Evolutionary conservation across 2,797 vertebrate species (phyloP), one percentile per base, ranked within the genome.

Genomic region (Sciurus carolinensis): DNA sequence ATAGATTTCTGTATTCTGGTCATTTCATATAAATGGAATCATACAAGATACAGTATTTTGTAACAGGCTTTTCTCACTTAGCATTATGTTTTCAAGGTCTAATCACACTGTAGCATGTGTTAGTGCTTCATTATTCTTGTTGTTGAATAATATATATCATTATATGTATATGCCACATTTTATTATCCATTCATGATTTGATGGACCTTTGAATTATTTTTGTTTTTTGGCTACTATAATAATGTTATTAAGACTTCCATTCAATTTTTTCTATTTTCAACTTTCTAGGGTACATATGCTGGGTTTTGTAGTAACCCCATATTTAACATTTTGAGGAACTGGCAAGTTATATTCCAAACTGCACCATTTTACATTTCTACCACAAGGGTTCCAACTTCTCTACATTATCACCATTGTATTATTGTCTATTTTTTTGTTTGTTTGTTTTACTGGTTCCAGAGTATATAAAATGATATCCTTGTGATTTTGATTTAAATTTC

Each of bases 401-500:
- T 22, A 66, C 36, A 54, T 95, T 50, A 69, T 87, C 50, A 44
- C 36, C 28, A 54, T 7, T 33, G 62, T 44, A 42, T 18, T 10
- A 28, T 20, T 62, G 10, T 42, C 5, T 62, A 7, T 15, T 9
- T 86, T 28, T 52, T 71, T 64, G 67, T 13, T 71, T 64, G 67
- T 13, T 54, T 20, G 57, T 57, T 87, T 95, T 75, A 85, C 26
- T 18, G 80, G 54, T 44, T 18, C 9, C 36, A 42, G 28, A 66
- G 14, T 20, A 33, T 67, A 50, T 76, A 20, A 42, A 86, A 50
- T 2, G 79, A 79, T 8, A 5, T 80, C 52, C 50, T 50, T 93
- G 75, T 62, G 62, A 69, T 47, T 93, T 86, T 93, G 33, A 72
- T 62, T 87, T 87, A 30, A 12, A 24, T 62, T 83, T 82, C 30